Base-by-base conservation (phyloP, 2,888 invertebrate species). In the Drosophila robusta region DNA sequence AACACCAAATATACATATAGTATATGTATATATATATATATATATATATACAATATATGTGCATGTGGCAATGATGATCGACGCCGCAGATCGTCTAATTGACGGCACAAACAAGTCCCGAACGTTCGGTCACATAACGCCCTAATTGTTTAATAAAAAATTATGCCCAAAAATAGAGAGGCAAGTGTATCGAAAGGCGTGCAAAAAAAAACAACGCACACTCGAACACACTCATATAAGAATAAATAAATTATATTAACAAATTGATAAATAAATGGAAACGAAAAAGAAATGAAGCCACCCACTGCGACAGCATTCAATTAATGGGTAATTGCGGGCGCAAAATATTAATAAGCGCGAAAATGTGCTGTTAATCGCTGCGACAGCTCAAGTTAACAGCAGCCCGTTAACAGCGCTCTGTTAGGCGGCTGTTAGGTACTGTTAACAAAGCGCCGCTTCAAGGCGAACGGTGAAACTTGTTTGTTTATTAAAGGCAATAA, bases 91-190 rank as follows among this genome's bases (percentile, higher is more conserved):
- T 42, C 47, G 49, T 70, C 54, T 61, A 75, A 75, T 70, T 75
- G 75, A 70, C 42, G 42, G 24, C 45, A 49, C 73, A 68, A 70
- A 75, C 67, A 62, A 66, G 65, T 4, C 54, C 50, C 12, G 57
- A 54, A 41, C 14, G 26, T 34, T 55, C 50, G 46, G 12, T 22
- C 56, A 47, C 56, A 47, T 42, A 56, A 57, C 50, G 66, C 75
- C 44, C 70, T 70, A 83, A 81, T 78, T 84, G 75, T 68, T 84
- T 75, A 75, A 73, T 75, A 78, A 74, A 76, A 75, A 80, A 75
- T 68, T 73, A 70, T 80, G 68, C 61, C 80, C 74, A 63, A 69
- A 82, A 79, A 77, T 71, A 66, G 79, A 57, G 12, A 41, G 50
- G 52, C 36, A 41, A 72, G 61, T 68, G 64, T 67, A 64, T 47